phyloP scores from a whole-genome alignment of 2,797 vertebrate genomes.

The Siniperca obscura region DNA sequence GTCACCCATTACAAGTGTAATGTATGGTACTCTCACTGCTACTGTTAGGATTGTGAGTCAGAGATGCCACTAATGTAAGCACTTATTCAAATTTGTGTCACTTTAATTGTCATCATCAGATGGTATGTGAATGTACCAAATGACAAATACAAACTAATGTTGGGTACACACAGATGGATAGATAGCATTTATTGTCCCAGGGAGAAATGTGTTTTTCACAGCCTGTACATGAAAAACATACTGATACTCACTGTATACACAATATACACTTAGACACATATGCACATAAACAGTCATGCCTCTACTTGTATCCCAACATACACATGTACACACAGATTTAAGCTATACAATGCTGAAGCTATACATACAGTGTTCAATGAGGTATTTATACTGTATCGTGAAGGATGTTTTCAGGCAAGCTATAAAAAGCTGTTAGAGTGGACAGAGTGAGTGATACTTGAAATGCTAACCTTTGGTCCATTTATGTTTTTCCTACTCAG shows the following conservation, averaged over 20 bases:
- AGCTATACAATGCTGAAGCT: neutral
- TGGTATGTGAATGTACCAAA: neutral
- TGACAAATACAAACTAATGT: neutral
- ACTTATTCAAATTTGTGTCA: conserved; percentile 3
- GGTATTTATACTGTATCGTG: neutral
- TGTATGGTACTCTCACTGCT: neutral
- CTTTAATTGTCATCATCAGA: neutral
- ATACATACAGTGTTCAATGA: neutral
- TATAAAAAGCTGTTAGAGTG: neutral
- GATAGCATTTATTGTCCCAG: neutral
- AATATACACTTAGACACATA: neutral
- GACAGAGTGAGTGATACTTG: neutral
- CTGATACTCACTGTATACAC: neutral
- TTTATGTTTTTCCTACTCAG: neutral
- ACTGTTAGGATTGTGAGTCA: neutral
- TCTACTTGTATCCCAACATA: neutral
- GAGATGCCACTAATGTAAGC: neutral
- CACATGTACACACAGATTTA: neutral
- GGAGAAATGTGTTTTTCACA: neutral
- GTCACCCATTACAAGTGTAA: no score
- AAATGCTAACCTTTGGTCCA: neutral
- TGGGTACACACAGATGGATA: neutral
- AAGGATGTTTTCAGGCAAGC: neutral
- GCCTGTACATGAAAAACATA: neutral
- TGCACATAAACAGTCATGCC: neutral